Evolutionary conservation across 2,888 invertebrate species (phyloP).

Genomic region (Hemithea aestivaria): DNA sequence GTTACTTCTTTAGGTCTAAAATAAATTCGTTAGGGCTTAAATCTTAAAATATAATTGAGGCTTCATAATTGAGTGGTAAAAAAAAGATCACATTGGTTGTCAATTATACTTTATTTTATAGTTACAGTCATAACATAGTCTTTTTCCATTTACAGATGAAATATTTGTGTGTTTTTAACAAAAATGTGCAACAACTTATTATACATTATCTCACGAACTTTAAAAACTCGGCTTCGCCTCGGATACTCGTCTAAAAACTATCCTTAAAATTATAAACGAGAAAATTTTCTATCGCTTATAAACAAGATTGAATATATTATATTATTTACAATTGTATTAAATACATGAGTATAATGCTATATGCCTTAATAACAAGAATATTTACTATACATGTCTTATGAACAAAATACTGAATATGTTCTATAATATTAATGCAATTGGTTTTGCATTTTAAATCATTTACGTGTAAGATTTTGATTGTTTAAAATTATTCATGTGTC

Average conservation of each 20-base stretch:
- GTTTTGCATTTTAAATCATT: no score
- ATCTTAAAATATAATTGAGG: not conserved
- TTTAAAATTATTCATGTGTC: no score
- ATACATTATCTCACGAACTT: constrained; percentile 26
- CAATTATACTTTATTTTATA: constrained; percentile 43
- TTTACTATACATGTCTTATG: no score
- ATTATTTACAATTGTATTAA: constrained; percentile 54
- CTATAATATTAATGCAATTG: no score
- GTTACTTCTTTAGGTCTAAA: no score
- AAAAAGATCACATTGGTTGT: constrained; percentile 1
- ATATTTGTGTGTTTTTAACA: constrained; percentile 48
- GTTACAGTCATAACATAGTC: constrained; percentile 58
- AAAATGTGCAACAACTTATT: constrained; percentile 60
- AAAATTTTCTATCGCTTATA: constrained; percentile 42
- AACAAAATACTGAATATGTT: no score
- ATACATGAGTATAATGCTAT: constrained; percentile 31
- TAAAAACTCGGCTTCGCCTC: constrained; percentile 47
- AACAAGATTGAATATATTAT: constrained; percentile 36
- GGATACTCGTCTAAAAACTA: constrained; percentile 1
- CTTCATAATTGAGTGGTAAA: no score
- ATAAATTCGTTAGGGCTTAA: no score
- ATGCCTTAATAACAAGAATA: not conserved
- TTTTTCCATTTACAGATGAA: constrained; percentile 51
- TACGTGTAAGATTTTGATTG: no score
- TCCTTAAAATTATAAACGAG: constrained; percentile 45